phyloP scores from a whole-genome alignment of 2,888 invertebrate genomes.

The Drosophila flavopinicola region DNA sequence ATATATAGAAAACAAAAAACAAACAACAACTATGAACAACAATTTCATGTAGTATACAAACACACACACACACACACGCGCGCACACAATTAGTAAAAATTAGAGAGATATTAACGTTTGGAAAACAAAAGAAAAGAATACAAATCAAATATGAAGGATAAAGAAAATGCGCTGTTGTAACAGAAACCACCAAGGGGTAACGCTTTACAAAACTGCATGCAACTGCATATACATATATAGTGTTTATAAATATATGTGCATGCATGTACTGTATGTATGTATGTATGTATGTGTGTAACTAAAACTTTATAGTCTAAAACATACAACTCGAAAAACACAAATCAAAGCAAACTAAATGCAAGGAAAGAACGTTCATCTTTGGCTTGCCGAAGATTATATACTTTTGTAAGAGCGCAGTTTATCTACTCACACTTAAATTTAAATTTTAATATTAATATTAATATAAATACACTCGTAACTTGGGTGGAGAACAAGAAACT shows the following conservation, averaged over 20 bases:
- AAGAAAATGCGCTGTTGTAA: slow-evolving; percentile 79
- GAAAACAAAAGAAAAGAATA: slow-evolving; percentile 4
- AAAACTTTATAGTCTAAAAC: slow-evolving; percentile 20
- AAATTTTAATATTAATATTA: too few relatives aligned
- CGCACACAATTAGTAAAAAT: slow-evolving; percentile 19
- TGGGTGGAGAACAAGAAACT: too few relatives aligned
- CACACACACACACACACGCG: slow-evolving; percentile 7
- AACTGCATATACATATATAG: slow-evolving; percentile 14
- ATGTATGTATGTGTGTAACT: slow-evolving; percentile 8
- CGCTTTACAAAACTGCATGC: slow-evolving; percentile 76
- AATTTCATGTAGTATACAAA: slow-evolving; percentile 11
- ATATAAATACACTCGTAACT: too few relatives aligned
- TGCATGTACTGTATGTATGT: neutral
- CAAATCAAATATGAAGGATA: slow-evolving; percentile 8
- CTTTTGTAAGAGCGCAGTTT: too few relatives aligned
- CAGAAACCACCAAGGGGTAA: slow-evolving; percentile 84
- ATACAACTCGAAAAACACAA: too few relatives aligned
- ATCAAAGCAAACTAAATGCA: slow-evolving; percentile 3
- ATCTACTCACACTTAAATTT: too few relatives aligned
- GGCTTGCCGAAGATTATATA: neutral
- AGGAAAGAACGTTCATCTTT: slow-evolving; percentile 9
- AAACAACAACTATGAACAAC: neutral
- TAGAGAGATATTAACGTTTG: slow-evolving; percentile 12
- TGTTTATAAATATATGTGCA: neutral
- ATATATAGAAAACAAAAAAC: slow-evolving; percentile 7